Evolutionary conservation across 2,113 vertebrate genomes (phyloP).

Genomic region (Tenebrosternarchus preto): DNA sequence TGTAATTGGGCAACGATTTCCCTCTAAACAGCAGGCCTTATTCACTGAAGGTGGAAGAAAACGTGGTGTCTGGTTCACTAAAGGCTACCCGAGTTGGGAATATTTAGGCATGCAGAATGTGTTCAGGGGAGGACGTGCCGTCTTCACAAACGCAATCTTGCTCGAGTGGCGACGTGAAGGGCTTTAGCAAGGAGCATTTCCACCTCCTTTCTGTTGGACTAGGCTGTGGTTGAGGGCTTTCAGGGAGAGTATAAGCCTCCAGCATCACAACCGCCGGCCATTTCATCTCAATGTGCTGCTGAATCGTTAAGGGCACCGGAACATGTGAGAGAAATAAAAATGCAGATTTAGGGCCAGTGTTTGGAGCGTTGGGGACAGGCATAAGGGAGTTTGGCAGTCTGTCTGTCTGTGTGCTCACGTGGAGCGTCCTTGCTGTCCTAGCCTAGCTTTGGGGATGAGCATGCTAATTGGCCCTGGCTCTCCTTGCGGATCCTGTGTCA

Average conservation of each 20-base stretch:
- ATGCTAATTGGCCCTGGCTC: slow-evolving; percentile 66
- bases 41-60: not conserved
- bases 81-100: not conserved
- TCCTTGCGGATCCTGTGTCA: slow-evolving; percentile 60
- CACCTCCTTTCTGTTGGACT: no score
- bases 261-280: not conserved
- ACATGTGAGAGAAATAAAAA: slow-evolving; percentile 3
- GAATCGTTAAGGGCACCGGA: slow-evolving; percentile 6
- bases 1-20: slow-evolving; percentile 8
- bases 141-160: no score
- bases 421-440: slow-evolving; percentile 9
- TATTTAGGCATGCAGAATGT: not conserved
- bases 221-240: not conserved
- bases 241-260: slow-evolving; percentile 1
- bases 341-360: slow-evolving; percentile 14
- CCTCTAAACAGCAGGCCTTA: not conserved
- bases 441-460: slow-evolving; percentile 38
- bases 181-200: no score
- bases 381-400: slow-evolving; percentile 37
- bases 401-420: slow-evolving; percentile 24
- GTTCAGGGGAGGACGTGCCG: no score
- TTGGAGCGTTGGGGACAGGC: not conserved
- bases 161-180: no score
- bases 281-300: not conserved
- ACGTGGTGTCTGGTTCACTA: not conserved